phyloP scores from a whole-genome alignment of 2,888 invertebrate species.

The Dastarcus helophoroides region DNA sequence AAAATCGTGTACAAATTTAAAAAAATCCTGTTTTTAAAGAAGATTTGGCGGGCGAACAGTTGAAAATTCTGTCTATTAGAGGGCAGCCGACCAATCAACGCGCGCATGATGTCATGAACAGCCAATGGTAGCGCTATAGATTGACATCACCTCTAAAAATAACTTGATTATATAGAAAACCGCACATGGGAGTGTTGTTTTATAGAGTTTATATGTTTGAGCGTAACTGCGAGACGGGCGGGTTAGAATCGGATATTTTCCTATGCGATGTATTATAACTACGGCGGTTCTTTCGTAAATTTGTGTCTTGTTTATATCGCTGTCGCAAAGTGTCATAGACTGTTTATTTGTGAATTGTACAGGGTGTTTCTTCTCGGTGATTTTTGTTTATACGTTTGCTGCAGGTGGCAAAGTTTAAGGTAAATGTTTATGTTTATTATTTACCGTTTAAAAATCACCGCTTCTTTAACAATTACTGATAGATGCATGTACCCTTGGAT shows the following conservation, averaged over 20 bases:
- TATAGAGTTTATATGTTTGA: constrained; percentile 9
- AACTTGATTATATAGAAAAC: constrained; percentile 10
- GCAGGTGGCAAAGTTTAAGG: constrained; percentile 12
- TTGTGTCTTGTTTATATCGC: constrained; percentile 9
- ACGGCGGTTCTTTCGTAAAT: constrained; percentile 9
- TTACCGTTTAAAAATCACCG: too few species aligned
- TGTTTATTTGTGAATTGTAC: constrained; percentile 10
- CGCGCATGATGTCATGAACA: constrained; percentile 9
- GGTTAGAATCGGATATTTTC: constrained; percentile 8
- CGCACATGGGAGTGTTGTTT: constrained; percentile 11
- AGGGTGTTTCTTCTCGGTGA: constrained; percentile 8
- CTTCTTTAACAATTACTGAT: too few species aligned
- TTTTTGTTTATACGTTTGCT: constrained; percentile 9
- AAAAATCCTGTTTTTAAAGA: too few species aligned
- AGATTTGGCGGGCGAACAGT: not conserved
- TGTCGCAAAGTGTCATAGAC: constrained; percentile 11
- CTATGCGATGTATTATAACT: constrained; percentile 12
- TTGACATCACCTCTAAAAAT: constrained; percentile 11
- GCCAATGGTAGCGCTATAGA: constrained; percentile 4
- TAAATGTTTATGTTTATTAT: constrained; percentile 7
- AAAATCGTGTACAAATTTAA: too few species aligned
- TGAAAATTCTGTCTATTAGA: not conserved
- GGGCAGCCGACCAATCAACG: constrained; percentile 8
- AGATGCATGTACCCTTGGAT: too few species aligned
- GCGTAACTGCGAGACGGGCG: constrained; percentile 11